Base-by-base conservation (phyloP, 2,113 vertebrate genomes). In the Mus spicilegus region DNA sequence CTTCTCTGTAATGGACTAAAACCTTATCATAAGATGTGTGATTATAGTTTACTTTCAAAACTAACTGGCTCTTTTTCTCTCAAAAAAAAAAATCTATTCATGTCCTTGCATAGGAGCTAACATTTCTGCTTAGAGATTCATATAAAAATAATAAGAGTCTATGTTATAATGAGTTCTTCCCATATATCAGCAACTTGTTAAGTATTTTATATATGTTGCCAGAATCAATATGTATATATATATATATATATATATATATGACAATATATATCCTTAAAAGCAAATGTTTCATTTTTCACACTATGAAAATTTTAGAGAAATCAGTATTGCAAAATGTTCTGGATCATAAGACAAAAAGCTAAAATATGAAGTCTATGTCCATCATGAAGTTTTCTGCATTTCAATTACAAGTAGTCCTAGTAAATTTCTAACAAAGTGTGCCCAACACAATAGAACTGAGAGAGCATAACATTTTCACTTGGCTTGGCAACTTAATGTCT, bases 241-340 rank as follows among this genome's bases (percentile, higher is more conserved):
- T 16, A 49, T 80, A 76, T n/a, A n/a, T n/a, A n/a, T n/a, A n/a
- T n/a, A n/a, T n/a, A n/a, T n/a, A n/a, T n/a, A n/a, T n/a, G n/a
- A n/a, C n/a, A n/a, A n/a, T n/a, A n/a, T 73, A 86, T 93, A 85
- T 56, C 13, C n/a, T 86, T 39, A 87, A 94, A 90, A 42, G 10
- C 49, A 94, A 95, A 93, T 77, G 36, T 85, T 80, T 6, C 39
- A 78, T 63, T 17, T 84, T 93, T 87, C 51, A 87, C 16, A 87
- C 70, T 90, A 96, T 56, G 11, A 76, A 61, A 90, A 90, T 1
- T 87, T 76, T 69, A 76, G 22, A 80, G 28, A 89, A 90, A 8
- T 36, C 69, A 80, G 26, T 92, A 22, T 33, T 92, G 56, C 65
- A 90, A 76, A 94, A 20, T 88, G 28, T 89, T 85, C 65, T 20